Conservation (phyloP, 2,797 vertebrate genomes). For the Halcyon chelicuti region DNA sequence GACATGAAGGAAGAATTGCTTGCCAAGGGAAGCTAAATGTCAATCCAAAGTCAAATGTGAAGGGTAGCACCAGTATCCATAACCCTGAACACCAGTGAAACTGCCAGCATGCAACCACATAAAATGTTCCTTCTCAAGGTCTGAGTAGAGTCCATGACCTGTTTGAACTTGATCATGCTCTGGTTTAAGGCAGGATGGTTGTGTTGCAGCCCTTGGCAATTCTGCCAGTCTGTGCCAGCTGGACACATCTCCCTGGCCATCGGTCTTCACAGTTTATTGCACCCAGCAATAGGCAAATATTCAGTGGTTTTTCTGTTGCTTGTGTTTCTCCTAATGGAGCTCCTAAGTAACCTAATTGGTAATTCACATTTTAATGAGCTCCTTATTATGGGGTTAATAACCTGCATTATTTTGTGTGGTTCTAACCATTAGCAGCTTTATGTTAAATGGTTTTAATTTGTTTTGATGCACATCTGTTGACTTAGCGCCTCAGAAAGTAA, state of each 20-base stretch:
- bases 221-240: neutral
- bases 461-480: conserved; percentile 60
- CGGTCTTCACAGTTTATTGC: neutral
- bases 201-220: neutral
- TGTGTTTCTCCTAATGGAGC: conserved; percentile 18
- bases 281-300: neutral
- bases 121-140: neutral
- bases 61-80: neutral
- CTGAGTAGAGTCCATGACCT: neutral
- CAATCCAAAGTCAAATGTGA: neutral
- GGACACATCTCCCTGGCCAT: neutral
- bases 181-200: neutral
- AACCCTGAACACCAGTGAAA: neutral
- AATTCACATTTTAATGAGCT: conserved; percentile 62
- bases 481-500: neutral
- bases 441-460: conserved; percentile 46
- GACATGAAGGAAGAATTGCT: neutral
- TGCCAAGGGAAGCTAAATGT: neutral
- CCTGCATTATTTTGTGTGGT: conserved; percentile 31
- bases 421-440: conserved; percentile 35
- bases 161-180: neutral
- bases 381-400: conserved; percentile 52
- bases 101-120: neutral
- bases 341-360: conserved; percentile 39
- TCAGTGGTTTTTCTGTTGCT: conserved; percentile 14